Percentiles rank a stretch among this genome's conserved stretches.
phyloP scores from a whole-genome alignment of 1,140 invertebrate genomes.

The Rhynchophorus ferrugineus region DNA sequence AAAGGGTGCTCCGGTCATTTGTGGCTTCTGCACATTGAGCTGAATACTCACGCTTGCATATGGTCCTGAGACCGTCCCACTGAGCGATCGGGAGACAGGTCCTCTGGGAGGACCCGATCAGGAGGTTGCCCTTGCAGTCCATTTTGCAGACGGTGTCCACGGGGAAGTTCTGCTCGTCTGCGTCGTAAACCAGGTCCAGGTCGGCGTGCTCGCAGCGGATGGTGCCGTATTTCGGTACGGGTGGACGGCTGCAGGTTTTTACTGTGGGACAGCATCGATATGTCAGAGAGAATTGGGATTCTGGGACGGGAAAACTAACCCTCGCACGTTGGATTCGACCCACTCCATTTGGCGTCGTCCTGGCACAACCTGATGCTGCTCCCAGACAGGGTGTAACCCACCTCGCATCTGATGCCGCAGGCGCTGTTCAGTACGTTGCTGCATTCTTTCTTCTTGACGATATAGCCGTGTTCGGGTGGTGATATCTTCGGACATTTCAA shows the following conservation, averaged over 20 bases:
- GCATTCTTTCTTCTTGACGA: slow-evolving; percentile 55
- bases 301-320: no score
- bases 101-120: slow-evolving; percentile 57
- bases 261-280: no score
- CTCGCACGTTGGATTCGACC: slow-evolving; percentile 51
- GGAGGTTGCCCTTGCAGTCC: slow-evolving; percentile 54
- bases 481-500: slow-evolving; percentile 52
- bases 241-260: slow-evolving; percentile 52
- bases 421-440: slow-evolving; percentile 61
- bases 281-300: no score
- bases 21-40: no score
- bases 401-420: slow-evolving; percentile 59
- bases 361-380: slow-evolving; percentile 59
- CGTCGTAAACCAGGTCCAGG: slow-evolving; percentile 29
- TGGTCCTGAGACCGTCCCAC: slow-evolving; percentile 60
- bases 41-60: slow-evolving; percentile 57
- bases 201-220: slow-evolving; percentile 54
- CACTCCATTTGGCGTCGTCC: slow-evolving; percentile 60
- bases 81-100: slow-evolving; percentile 59
- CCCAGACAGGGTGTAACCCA: slow-evolving; percentile 57
- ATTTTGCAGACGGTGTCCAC: slow-evolving; percentile 62
- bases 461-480: slow-evolving; percentile 58
- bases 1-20: slow-evolving; percentile 10
- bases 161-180: slow-evolving; percentile 26
- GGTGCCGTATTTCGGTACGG: slow-evolving; percentile 49